Conservation (phyloP, 2,797 vertebrate species). For the Muscicapa striata region DNA sequence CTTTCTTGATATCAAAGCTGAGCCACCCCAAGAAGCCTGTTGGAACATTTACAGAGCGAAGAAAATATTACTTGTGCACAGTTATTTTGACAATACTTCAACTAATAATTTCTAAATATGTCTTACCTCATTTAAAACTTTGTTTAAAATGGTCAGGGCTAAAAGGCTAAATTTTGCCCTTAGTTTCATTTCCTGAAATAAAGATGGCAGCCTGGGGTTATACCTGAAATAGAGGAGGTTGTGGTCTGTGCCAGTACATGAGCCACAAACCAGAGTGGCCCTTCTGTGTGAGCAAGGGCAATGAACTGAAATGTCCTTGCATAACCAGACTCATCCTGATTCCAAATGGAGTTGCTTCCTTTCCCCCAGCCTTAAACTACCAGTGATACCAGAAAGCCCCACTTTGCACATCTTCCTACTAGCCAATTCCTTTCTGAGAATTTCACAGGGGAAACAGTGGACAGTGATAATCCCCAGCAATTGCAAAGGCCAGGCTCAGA, state of each 20-base stretch:
- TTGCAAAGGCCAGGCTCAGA: not conserved
- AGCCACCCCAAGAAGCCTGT: constrained; percentile 90
- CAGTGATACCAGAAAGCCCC: not conserved
- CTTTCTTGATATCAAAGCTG: constrained; percentile 83
- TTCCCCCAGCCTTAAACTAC: not conserved
- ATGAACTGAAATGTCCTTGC: not conserved
- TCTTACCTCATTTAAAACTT: not conserved
- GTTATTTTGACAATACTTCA: not conserved
- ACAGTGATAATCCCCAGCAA: not conserved
- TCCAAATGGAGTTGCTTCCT: not conserved
- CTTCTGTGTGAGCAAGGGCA: not conserved
- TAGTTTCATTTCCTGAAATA: not conserved
- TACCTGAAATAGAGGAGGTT: not conserved
- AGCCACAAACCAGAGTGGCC: not conserved
- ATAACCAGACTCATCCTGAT: not conserved
- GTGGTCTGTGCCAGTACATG: not conserved
- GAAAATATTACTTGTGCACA: not conserved
- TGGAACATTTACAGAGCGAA: constrained; percentile 43
- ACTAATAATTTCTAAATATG: not conserved
- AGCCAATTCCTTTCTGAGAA: not conserved
- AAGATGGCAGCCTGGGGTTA: not conserved
- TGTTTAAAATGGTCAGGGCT: not conserved
- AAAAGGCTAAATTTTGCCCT: not conserved
- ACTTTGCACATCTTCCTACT: not conserved
- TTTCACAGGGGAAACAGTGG: not conserved